These are phyloP conservation scores for Holcopasites calliopsidis DNA, from an alignment of 1,140 invertebrate genomes.

Conservation along the genomic window DNA sequence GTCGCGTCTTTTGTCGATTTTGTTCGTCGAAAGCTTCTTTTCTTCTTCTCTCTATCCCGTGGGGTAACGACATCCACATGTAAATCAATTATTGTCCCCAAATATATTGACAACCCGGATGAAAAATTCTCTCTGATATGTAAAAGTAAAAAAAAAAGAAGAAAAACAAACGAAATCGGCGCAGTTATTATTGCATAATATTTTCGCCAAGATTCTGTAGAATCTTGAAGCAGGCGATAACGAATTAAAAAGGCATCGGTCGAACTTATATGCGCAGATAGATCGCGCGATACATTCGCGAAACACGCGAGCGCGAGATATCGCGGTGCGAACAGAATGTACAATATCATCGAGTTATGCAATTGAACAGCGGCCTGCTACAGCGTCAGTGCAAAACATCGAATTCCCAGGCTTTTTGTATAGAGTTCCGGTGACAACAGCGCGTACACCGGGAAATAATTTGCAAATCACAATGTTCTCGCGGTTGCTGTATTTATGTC, in stretches of 20 bases:
- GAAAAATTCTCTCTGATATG: too few species aligned
- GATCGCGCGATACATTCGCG: background rate
- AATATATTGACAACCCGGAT: too few species aligned
- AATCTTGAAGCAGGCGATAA: background rate
- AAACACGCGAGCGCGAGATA: background rate
- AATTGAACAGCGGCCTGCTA: slow-evolving; percentile 41
- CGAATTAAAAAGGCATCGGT: too few species aligned
- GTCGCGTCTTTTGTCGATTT: background rate
- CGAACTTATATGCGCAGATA: background rate
- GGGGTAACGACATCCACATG: too few species aligned
- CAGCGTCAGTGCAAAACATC: slow-evolving; percentile 13
- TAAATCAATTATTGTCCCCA: too few species aligned
- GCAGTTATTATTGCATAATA: too few species aligned
- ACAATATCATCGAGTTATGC: slow-evolving; percentile 33
- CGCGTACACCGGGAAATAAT: background rate
- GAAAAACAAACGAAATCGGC: too few species aligned
- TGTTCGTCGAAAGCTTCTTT: background rate
- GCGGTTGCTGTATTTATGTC: slow-evolving; percentile 34
- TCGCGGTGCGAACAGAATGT: slow-evolving; percentile 18
- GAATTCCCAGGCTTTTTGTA: slow-evolving; percentile 22
- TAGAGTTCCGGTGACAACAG: background rate
- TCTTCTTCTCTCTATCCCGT: background rate
- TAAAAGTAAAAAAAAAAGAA: too few species aligned
- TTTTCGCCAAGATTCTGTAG: background rate
- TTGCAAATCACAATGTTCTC: slow-evolving; percentile 28